phyloP scores from a whole-genome alignment of 2,888 invertebrate species.

The Eilema depressum region DNA sequence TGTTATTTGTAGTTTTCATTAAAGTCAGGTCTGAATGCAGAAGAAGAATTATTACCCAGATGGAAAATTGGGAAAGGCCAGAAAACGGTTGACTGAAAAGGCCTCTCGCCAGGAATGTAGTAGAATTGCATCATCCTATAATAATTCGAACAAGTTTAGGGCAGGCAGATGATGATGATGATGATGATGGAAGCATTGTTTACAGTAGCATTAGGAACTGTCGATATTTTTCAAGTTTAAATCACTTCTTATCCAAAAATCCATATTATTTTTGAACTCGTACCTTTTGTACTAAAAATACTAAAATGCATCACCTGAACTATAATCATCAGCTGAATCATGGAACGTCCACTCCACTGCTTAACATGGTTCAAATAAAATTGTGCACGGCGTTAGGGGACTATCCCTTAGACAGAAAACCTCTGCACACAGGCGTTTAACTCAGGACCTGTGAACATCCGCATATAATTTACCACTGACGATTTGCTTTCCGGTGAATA shows the following conservation, averaged over 20 bases:
- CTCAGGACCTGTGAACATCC: no score
- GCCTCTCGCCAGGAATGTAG: neutral
- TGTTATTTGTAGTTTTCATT: conserved; percentile 11
- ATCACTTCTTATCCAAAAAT: neutral
- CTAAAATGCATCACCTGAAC: neutral
- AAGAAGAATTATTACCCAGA: neutral
- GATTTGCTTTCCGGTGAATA: neutral
- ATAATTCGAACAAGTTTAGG: no score
- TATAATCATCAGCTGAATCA: neutral
- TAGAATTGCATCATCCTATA: no score
- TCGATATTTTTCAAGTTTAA: neutral
- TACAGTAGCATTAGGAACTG: neutral
- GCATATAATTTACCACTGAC: no score
- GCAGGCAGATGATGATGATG: no score
- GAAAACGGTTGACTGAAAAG: neutral
- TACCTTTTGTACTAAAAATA: neutral
- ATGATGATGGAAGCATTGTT: neutral
- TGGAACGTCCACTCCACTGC: neutral
- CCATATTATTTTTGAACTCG: neutral
- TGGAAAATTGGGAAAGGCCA: neutral
- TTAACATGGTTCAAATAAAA: neutral
- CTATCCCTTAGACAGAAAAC: no score
- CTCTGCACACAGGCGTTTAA: no score
- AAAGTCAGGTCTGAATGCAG: neutral
- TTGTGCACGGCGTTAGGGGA: neutral